Base-by-base conservation (phyloP, 2,888 invertebrate species). In the Poecilobothrus nobilitatus region DNA sequence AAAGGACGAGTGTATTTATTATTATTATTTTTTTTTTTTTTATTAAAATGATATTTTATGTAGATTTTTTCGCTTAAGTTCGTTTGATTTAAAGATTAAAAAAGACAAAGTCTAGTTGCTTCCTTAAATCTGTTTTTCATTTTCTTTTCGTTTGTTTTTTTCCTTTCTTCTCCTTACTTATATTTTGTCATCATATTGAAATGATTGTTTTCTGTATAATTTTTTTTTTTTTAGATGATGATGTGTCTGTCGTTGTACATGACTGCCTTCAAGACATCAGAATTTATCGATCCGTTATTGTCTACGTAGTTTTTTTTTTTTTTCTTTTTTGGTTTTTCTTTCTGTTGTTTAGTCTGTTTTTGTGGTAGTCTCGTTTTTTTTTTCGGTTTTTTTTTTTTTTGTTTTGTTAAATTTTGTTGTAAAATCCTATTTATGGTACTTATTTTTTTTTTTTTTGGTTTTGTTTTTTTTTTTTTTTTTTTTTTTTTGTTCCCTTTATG, bases 51-150 rank as follows among this genome's bases (percentile, higher is more conserved):
- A 41, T 15, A 41, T 53, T 53, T 53, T 53, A 53, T 53, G 53
- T 53, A 53, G 53, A 53, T 53, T 53, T 53, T 53, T 53, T 53
- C 53, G 53, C 53, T 53, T 53, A 53, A 53, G 53, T 53, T 53
- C 53, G 53, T 53, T 53, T 53, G 53, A 53, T 53, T 18, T 53
- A 18, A 53, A 53, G 53, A 53, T 53, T 53, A 53, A 53, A 53
- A 27, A 27, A 53, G 53, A 53, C 53, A 12, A 8, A 12, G 53
- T 53, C 53, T 53, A 15, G 53, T 18, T 53, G 15, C 53, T 53
- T 41, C 41, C 41, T 41, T 41, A 41, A 41, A 41, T 41, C 41
- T 27, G 27, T 27, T 37, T 37, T 37, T 37, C 7, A 7, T 37
- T n/a, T n/a, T n/a, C 7, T 53, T 53, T 53, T 12, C 18, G 2